Base-by-base conservation (phyloP, 2,888 invertebrate species). In the Cosmopolites sordidus region DNA sequence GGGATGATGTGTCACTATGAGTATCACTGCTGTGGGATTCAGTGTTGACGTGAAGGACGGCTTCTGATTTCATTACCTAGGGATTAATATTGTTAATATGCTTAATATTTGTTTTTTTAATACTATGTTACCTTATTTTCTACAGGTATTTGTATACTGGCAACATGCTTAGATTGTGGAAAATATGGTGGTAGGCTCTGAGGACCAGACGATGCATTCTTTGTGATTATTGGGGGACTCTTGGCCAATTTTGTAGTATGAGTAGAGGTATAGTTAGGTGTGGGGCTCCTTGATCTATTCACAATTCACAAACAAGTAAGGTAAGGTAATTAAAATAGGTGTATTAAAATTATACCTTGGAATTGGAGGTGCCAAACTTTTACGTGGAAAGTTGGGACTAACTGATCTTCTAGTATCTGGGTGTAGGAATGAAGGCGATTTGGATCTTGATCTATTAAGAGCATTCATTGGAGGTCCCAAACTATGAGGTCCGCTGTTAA, bases 1-100 rank as follows among this genome's bases (percentile, higher is more conserved):
- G 89, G 51, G 89, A 89, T 8, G 89, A 87, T 62, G 89, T 88
- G 69, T 89, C 88, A 48, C 88, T 85, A 6, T 83, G 83, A 38
- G 55, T 54, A 27, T 56, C 56, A 27, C 56, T 56, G 37, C 53
- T 53, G 11, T 73, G 72, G 30, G 67, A 59, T 39, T 64, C 59
- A 60, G 67, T 62, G 62, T 61, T 66, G 17, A 69, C 65, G 55
- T 72, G 71, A 16, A 74, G 59, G 16, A 66, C 69, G 1, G 75
- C 72, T 62, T 76, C 77, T 2, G 76, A 73, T 56, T 77, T 78
- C 54, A 77, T 69, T 15, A 64, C 60, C 64, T 65, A 11, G 5
- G 56, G 58, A 53, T 41, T 17, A 51, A 39, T 22, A 16, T 38
- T 9, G 14, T 33, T 5, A 33, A 33, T 27, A 27, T 27, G 27